Base-by-base conservation (phyloP, 2,113 vertebrate species). In the Sphaerodactylus townsendi region DNA sequence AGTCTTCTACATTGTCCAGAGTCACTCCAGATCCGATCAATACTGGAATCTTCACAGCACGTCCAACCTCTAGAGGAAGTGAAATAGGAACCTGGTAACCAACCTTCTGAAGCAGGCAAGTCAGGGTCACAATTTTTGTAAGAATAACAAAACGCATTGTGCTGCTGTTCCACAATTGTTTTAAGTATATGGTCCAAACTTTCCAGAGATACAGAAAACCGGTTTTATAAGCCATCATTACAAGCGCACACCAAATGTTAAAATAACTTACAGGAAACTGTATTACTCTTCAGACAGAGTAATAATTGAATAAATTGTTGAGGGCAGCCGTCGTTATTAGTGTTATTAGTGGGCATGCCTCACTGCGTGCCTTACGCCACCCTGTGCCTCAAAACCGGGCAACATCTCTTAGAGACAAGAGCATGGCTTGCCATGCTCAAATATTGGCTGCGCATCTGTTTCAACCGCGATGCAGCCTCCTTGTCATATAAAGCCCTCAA, bases 11-110 rank as follows among this genome's bases (percentile, higher is more conserved):
- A 1, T 98, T 98, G 62, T 97, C 95, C 50, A 93, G 85, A 35
- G 97, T 98, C 70, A 98, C 97, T 85, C 97, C 98, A 5, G 97
- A 98, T 30, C 98, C 97, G 10, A 97, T 85, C 68, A 98, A 90
- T 64, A 98, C 96, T 2, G 97, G 95, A 89, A 96, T 93, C 68
- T 86, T 93, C 88, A 96, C 93, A 50, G 94, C 86, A 30, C 14
- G 15, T 87, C 88, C 84, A 39, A 98, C 96, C 0, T 96, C 97
- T 98, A 94, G 21, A 74, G 83, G 84, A 89, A 86, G 77, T 86
- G 83, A 88, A 84, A 4, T 77, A 39, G n/a, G 50, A 28, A 74
- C 80, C 5, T 0, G 6, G 82, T 65, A 81, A 17, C 35, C 21
- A 68, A 39, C 44, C 62, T 28, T 66, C 5, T 37, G 13, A 69